Percentiles rank a stretch among this genome's conserved stretches.
Conservation (phyloP, 2,797 vertebrate species). For the Phoeniculus purpureus region DNA sequence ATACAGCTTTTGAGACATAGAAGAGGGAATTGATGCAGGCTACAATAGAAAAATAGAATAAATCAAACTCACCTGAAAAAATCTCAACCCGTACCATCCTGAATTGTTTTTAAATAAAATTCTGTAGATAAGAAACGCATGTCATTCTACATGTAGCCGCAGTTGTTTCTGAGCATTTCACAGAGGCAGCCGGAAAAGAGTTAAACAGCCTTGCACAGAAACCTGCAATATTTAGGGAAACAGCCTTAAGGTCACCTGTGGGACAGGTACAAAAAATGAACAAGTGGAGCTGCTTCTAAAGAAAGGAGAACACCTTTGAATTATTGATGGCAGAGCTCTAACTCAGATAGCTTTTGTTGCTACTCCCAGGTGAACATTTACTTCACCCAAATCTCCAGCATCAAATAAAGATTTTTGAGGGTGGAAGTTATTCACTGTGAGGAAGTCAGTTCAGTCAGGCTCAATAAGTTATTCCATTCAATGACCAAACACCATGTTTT, state of each 20-base stretch:
- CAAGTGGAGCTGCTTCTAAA: neutral
- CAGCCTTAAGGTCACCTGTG: neutral
- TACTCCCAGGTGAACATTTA: neutral
- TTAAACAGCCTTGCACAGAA: neutral
- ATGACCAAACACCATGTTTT: neutral
- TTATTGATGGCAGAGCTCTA: constrained; percentile 19
- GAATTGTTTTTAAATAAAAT: neutral
- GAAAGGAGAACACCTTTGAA: constrained; percentile 7
- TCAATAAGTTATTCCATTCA: constrained; percentile 40
- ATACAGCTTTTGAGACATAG: neutral
- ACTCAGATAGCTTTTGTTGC: neutral
- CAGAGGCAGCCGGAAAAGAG: neutral
- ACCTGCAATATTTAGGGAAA: neutral
- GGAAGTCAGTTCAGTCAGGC: constrained; percentile 15
- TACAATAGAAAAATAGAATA: neutral
- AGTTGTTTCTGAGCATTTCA: neutral
- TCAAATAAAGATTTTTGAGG: neutral
- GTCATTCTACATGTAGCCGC: neutral
- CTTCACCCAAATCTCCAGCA: neutral
- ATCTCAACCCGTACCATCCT: neutral
- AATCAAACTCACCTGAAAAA: neutral
- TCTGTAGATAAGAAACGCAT: neutral
- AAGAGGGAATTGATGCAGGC: neutral
- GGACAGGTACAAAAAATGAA: neutral
- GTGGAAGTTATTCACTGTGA: neutral